Base-by-base conservation (phyloP, 1,140 invertebrate species). In the Adelges cooleyi region DNA sequence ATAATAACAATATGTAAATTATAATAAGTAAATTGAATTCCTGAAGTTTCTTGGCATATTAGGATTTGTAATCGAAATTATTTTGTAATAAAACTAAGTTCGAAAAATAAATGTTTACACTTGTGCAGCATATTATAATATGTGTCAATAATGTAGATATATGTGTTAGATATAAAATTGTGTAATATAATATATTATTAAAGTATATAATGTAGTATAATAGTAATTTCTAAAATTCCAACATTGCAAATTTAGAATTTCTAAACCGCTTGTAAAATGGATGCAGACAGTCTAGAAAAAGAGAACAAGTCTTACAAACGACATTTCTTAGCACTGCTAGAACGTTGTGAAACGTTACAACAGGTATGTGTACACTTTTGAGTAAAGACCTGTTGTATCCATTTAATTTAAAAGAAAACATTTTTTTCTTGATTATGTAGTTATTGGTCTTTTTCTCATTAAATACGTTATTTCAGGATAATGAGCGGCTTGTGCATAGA, bases 301-400 rank as follows among this genome's bases (percentile, higher is more conserved):
- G 79, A 82, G 71, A 77, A 80, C 67, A 79, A 81, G 69, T 74
- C 79, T 69, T 82, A 81, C 72, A 79, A 79, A 68, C 78, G 78
- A 71, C 83, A 83, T 77, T 83, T 82, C 72, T 79, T 81, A 68
- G 73, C 83, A 67, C 73, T 84, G 50, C 72, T 81, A 59, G 81
- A 82, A 71, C 77, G 81, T 77, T 83, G 82, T 73, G 79, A 82
- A 74, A 78, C 79, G 46, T 75, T 84, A 67, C 81, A 83, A 70
- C 80, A 82, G 69, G 71, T 72, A 11, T 22, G 2, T 22, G 6
- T 2, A 36, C 17, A 11, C 1, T 36, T 4, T 33, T 20, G 10
- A 36, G 20, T 15, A 9, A 6, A 11, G 10, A 17, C 42, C 1
- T 25, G 9, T 52, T n/a, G n/a, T n/a, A n/a, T n/a, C n/a, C n/a